Base-by-base conservation (phyloP, 1,140 invertebrate species). In the Doryteuthis pealeii region DNA sequence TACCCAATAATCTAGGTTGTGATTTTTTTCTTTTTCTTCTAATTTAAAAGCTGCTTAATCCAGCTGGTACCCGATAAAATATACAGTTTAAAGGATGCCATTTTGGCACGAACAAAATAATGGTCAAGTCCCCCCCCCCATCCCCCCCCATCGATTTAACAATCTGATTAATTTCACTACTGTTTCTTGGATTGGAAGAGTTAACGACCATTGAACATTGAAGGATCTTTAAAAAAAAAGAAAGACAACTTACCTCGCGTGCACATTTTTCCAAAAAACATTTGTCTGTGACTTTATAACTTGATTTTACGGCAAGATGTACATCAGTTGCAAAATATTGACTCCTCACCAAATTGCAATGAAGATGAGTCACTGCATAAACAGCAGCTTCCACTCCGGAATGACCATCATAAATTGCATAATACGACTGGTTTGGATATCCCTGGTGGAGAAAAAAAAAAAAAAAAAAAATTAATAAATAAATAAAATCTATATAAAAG, bases 321-420 rank as follows among this genome's bases (percentile, higher is more conserved):
- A 80, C 77, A 71, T 86, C 80, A 32, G 22, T 69, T 18, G 45
- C 26, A 74, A 83, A 86, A 40, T 73, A 40, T 4, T 66, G 65
- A 28, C 78, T 76, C 86, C 87, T 89, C 12, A 83, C 92, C 76
- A 98, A 89, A 88, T 94, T 93, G 84, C 94, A 92, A 87, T 97
- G 95, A 67, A 98, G 89, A 88, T 98, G 96, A 67, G 93, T 92
- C 45, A 93, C 92, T 82, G 92, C 92, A 89, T 96, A 98, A 72
- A 91, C 91, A 6, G 96, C 95, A 58, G 96, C 96, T 78, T 97
- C 93, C 28, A 92, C 90, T 12, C 96, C 96, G n/a, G 93, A 94
- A 87, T 99, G 97, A 1, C 97, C 97, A 90, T 98, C 97, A 88
- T 96, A 98, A 77, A 99, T 93, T 68, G 94, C 96, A 89, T 95